Base-by-base conservation (phyloP, 1,140 invertebrate genomes). In the Drosophila punjabiensis region DNA sequence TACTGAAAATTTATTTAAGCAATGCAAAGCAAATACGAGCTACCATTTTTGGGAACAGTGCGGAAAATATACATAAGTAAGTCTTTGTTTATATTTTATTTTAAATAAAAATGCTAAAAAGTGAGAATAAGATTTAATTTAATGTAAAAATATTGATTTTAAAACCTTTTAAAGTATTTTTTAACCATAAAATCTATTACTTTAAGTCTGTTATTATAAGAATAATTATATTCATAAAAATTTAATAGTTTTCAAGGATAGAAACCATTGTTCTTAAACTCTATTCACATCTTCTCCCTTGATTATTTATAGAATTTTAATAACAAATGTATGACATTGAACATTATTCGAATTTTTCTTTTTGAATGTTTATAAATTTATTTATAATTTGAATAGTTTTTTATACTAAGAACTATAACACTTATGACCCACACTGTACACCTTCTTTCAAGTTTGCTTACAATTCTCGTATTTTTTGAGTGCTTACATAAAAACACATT, bases 1-100 rank as follows among this genome's bases (percentile, higher is more conserved):
- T 87, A 82, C 33, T 43, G 55, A 33, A 82, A 87, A 87, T 86
- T 86, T 86, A 85, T 86, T 86, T 79, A 82, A 86, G 83, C 79
- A 86, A 85, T 81, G 78, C 75, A 78, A 85, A 53, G 78, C 67
- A 82, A 85, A 86, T 68, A 52, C 58, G 39, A 60, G 55, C 32
- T 50, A 5, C n/a, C 35, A 43, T 24, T 58, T 61, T 37, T 37
- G 3, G 24, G 37, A 3, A 70, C 70, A 74, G 70, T 74, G 32
- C 47, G 69, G n/a, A 0, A 13, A 33, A 53, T 20, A 18, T 1
- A 2, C 4, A 30, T n/a, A 60, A 18, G 28, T 9, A 1, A 1
- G 4, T 24, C 1, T 20, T 16, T 24, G 20, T 0, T 24, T 37
- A 16, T 6, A 24, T 24, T 10, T 20, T 39, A 6, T n/a, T 33